phyloP scores from a whole-genome alignment of 2,113 vertebrate genomes.

The Phasianus colchicus region DNA sequence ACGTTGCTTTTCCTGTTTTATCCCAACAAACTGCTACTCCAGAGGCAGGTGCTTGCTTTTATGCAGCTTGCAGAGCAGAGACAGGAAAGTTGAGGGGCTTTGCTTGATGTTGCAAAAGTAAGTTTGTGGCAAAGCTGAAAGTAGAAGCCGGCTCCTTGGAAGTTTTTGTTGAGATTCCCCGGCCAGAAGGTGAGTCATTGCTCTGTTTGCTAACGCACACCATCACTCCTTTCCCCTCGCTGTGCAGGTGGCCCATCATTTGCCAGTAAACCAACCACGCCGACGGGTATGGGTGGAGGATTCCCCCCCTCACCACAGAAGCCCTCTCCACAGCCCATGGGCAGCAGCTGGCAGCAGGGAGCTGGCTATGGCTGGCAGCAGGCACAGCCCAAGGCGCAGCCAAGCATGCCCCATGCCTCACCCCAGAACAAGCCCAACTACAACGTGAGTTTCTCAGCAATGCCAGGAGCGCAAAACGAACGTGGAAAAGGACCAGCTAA shows the following conservation, averaged over 20 bases:
- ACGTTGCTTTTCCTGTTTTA: accelerated
- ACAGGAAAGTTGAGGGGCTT: not conserved
- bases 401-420: slow-evolving; percentile 87
- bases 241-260: slow-evolving; percentile 87
- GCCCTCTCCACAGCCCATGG: slow-evolving; percentile 89
- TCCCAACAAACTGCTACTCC: accelerated
- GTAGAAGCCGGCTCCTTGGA: not conserved
- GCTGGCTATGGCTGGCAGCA: slow-evolving; percentile 82
- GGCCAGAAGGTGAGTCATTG: not conserved
- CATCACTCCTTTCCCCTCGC: accelerated
- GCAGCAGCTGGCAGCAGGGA: slow-evolving; percentile 84
- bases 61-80: not conserved
- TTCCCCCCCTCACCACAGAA: slow-evolving; percentile 92
- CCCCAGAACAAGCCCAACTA: slow-evolving; percentile 97
- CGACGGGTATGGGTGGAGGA: slow-evolving; percentile 89
- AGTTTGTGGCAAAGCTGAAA: not conserved
- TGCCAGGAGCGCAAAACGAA: slow-evolving; percentile 81
- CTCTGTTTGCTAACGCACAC: accelerated
- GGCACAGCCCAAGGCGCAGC: slow-evolving; percentile 75
- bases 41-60: not conserved
- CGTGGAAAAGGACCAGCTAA: slow-evolving; percentile 80
- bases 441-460: slow-evolving; percentile 90
- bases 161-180: not conserved
- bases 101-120: not conserved
- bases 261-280: slow-evolving; percentile 94